These are phyloP conservation scores for Drosophila nr. perissopoda DNA, from an alignment of 2,888 invertebrate species.

Conservation along the genomic window DNA sequence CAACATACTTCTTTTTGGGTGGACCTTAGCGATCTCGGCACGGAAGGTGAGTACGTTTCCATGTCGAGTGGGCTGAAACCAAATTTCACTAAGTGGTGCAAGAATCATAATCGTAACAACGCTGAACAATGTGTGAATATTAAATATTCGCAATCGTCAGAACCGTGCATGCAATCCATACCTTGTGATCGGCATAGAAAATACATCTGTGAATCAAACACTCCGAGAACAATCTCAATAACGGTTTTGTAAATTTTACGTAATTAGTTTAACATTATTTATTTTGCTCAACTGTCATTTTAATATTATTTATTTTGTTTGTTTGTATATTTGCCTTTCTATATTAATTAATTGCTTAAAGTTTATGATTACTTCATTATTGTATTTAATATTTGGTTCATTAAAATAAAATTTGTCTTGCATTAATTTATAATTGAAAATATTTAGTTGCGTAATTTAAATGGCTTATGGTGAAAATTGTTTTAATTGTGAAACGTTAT, in stretches of 20 bases:
- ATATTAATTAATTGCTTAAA: neutral
- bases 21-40: slow-evolving; percentile 29
- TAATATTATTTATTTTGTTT: neutral
- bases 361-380: neutral
- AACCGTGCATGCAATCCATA: slow-evolving; percentile 22
- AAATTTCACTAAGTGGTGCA: slow-evolving; percentile 19
- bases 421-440: neutral
- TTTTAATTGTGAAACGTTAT: neutral
- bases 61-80: slow-evolving; percentile 21
- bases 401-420: neutral
- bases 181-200: neutral
- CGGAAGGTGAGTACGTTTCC: slow-evolving; percentile 14
- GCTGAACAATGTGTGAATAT: slow-evolving; percentile 21
- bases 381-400: neutral
- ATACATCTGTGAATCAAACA: slow-evolving; percentile 25
- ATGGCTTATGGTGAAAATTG: neutral
- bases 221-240: slow-evolving; percentile 22
- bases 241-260: neutral
- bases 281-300: neutral
- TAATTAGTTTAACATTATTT: neutral
- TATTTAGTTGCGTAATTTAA: neutral
- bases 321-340: neutral
- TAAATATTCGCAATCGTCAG: neutral
- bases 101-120: neutral
- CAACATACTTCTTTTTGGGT: slow-evolving; percentile 5